Evolutionary conservation across 2,797 vertebrate genomes (phyloP), one percentile per base, ranked within the genome.

Genomic region (Tragelaphus oryx): DNA sequence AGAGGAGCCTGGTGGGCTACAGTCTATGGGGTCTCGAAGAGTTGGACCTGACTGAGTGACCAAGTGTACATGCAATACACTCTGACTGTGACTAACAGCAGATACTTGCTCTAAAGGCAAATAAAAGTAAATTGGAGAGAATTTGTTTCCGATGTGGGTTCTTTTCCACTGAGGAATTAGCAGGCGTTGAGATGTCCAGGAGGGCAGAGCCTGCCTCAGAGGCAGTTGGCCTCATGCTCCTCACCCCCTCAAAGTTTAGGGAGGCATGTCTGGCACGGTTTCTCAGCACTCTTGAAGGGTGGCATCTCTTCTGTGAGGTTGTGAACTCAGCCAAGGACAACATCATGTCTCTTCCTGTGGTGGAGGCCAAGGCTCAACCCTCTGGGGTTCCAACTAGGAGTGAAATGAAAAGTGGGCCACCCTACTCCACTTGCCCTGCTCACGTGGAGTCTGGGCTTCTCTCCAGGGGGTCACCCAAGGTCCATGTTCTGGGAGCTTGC

Each of bases 91-190:
- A 94, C n/a, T 85, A 12, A 48, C 13, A 91, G 60, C 52, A 86
- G 78, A 80, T 96, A 71, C 55, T 90, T 92, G 37, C 22, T 65
- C 85, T 89, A 28, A 81, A 68, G 44, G 30, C 65, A 85, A 82
- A 88, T 65, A n/a, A 65, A 92, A 87, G 48, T 71, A 79, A 91
- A 41, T 76, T 11, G 24, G 44, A 93, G 65, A 68, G 41, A 82
- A 46, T 80, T 48, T 89, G 55, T 87, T 96, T 92, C 54, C 7
- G 13, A 6, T 22, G 18, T 50, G 30, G 4, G 17, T 71, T 93
- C 37, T 92, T 96, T 93, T 52, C 80, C 80, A 50, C 33, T n/a
- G 37, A 89, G 83, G 24, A 92, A 57, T 30, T 62, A 86, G 52
- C 79, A 80, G 41, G 48, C 33, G 65, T 22, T 0, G 1, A 65